Conservation (phyloP, 2,888 invertebrate species). For the Phrixothrix hirtus region DNA sequence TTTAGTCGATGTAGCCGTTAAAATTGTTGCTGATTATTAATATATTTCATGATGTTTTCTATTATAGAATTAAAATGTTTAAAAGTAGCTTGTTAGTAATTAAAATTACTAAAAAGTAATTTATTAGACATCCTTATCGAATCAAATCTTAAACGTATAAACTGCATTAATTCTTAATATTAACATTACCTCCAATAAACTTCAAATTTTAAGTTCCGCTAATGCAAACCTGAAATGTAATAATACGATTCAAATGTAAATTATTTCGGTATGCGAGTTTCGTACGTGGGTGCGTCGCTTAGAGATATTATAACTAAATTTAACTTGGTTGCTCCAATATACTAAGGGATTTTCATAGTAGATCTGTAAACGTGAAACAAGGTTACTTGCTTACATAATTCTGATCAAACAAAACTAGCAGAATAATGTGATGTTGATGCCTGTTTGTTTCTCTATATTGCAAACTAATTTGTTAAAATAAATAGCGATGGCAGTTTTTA, state of each 20-base stretch:
- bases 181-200: too few species aligned
- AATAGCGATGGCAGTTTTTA: not conserved
- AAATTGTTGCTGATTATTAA: too few species aligned
- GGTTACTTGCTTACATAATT: slow-evolving; percentile 20
- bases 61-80: too few species aligned
- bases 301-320: slow-evolving; percentile 28
- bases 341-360: not conserved
- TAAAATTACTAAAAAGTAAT: too few species aligned
- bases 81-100: too few species aligned
- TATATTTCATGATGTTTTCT: too few species aligned
- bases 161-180: too few species aligned
- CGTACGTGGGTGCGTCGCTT: slow-evolving; percentile 24
- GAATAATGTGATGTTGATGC: slow-evolving; percentile 17
- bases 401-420: slow-evolving; percentile 16
- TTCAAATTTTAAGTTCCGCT: too few species aligned
- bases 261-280: slow-evolving; percentile 19
- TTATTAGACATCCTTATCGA: too few species aligned
- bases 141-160: too few species aligned
- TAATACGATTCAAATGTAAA: slow-evolving; percentile 26
- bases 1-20: too few species aligned
- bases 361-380: slow-evolving; percentile 1
- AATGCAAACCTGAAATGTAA: too few species aligned
- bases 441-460: not conserved
- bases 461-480: slow-evolving; percentile 1
- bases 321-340: slow-evolving; percentile 19